These are phyloP conservation scores for Metellina segmentata DNA, from an alignment of 2,888 invertebrate genomes.

Conservation along the genomic window DNA sequence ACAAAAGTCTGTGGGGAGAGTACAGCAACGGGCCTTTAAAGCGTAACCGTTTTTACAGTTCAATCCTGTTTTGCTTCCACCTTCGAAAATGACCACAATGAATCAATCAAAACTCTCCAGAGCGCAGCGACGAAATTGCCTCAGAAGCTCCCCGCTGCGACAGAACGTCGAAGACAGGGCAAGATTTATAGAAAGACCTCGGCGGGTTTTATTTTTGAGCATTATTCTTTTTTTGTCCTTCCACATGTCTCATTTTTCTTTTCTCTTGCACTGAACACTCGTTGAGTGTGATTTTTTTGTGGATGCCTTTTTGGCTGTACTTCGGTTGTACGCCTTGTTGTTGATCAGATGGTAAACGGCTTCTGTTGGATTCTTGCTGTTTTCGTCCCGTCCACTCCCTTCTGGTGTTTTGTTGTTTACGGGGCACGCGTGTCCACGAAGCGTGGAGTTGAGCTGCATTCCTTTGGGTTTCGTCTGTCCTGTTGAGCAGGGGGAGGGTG, in stretches of 20 bases:
- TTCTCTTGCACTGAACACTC: slow-evolving; percentile 32
- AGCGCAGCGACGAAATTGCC: slow-evolving; percentile 72
- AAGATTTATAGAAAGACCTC: slow-evolving; percentile 68
- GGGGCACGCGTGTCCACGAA: background rate
- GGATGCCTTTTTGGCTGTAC: slow-evolving; percentile 9
- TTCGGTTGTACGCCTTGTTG: slow-evolving; percentile 29
- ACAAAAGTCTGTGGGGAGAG: slow-evolving; percentile 15
- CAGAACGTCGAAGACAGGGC: slow-evolving; percentile 69
- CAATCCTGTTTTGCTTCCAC: slow-evolving; percentile 38
- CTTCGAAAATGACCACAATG: slow-evolving; percentile 67
- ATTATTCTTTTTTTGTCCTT: slow-evolving; percentile 12
- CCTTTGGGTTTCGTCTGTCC: slow-evolving; percentile 3
- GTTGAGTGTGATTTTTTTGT: slow-evolving; percentile 50
- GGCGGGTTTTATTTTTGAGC: slow-evolving; percentile 22
- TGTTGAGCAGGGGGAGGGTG: slow-evolving; percentile 1
- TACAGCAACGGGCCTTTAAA: slow-evolving; percentile 3
- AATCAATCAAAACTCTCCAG: slow-evolving; percentile 65
- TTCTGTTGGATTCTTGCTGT: slow-evolving; percentile 41
- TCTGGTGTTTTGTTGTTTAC: slow-evolving; percentile 64
- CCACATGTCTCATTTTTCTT: slow-evolving; percentile 67
- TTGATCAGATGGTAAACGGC: slow-evolving; percentile 32
- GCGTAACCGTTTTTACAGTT: slow-evolving; percentile 40
- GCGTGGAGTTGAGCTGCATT: background rate
- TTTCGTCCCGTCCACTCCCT: background rate
- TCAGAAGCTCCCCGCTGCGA: slow-evolving; percentile 64